Evolutionary conservation across 2,888 invertebrate species (phyloP), one percentile per base, ranked within the genome.

Genomic region (Agrotis segetum): DNA sequence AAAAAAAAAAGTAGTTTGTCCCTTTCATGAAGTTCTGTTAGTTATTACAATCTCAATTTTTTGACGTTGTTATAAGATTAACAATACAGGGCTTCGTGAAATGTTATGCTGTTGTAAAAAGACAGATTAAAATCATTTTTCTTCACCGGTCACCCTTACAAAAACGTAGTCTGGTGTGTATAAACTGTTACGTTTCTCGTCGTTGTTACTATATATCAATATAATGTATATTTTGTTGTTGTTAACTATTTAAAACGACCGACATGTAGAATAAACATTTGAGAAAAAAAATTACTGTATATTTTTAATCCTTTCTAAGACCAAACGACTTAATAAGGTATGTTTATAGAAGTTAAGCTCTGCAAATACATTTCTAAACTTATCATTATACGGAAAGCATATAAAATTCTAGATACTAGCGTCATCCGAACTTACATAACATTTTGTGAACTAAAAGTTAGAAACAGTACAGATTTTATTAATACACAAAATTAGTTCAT

Each of bases 201-300:
- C 93, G 93, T 95, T 95, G 95, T 95, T 95, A 93, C 88, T 91
- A 93, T 93, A 92, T 91, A 88, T 87, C 89, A 90, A 92, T 93
- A 92, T 93, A 92, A 91, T 95, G 94, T 95, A 94, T 92, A 95
- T 94, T 95, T 89, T 92, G 94, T 95, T 95, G 95, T 95, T 95
- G 95, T 95, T 96, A 92, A 92, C 91, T 95, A 93, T 94, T 93
- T 95, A 95, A 95, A 94, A 90, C 88, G 89, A 92, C 92, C 91
- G 89, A 93, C 84, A 87, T 89, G 93, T 96, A 95, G 94, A 95
- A 94, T 95, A 95, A 95, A 95, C 83, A 93, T 93, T 93, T 93
- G 85, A 92, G 90, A 92, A 89, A 88, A 86, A 81, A 68, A 3
- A n/a, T n/a, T 0, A 77, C 69, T 19, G 56, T 50, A 55, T 59